phyloP scores from a whole-genome alignment of 2,797 vertebrate species.

The Chloroceryle amazona region DNA sequence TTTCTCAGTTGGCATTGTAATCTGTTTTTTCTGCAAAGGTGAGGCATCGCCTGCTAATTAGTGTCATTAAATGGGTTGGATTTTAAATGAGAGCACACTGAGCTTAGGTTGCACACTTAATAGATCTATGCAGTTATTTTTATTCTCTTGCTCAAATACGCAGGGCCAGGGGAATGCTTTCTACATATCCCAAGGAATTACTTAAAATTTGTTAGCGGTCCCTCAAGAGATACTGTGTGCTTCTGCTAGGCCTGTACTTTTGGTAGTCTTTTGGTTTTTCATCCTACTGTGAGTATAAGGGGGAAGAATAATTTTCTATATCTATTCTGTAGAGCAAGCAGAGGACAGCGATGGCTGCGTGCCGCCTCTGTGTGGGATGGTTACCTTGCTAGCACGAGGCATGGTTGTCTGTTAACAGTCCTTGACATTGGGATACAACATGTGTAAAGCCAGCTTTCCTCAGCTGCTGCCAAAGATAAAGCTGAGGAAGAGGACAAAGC shows the following conservation, averaged over 20 bases:
- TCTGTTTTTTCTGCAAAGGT: slow-evolving; percentile 36
- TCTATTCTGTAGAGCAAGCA: background rate
- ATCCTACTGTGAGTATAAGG: background rate
- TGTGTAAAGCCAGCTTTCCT: background rate
- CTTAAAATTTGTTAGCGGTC: background rate
- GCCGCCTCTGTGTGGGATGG: rapidly evolving
- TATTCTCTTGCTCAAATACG: background rate
- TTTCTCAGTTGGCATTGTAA: background rate
- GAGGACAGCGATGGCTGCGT: rapidly evolving
- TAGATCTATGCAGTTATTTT: slow-evolving; percentile 16
- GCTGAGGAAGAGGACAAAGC: background rate
- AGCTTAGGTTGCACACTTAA: background rate
- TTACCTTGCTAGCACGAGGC: rapidly evolving
- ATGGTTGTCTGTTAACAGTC: background rate
- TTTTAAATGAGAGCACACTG: slow-evolving; percentile 29
- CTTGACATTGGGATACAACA: background rate
- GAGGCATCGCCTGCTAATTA: slow-evolving; percentile 49
- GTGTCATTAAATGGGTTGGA: slow-evolving; percentile 11
- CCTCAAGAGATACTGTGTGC: background rate
- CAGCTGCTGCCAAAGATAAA: background rate
- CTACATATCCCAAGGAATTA: background rate
- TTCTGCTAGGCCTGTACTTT: background rate
- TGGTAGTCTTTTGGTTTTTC: background rate
- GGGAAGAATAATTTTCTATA: rapidly evolving
- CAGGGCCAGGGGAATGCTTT: background rate